A percentile compares a stretch with the other conserved stretches of the same genome.
Evolutionary conservation across 2,797 vertebrate genomes (phyloP).

Genomic region (Diplodus sargus): DNA sequence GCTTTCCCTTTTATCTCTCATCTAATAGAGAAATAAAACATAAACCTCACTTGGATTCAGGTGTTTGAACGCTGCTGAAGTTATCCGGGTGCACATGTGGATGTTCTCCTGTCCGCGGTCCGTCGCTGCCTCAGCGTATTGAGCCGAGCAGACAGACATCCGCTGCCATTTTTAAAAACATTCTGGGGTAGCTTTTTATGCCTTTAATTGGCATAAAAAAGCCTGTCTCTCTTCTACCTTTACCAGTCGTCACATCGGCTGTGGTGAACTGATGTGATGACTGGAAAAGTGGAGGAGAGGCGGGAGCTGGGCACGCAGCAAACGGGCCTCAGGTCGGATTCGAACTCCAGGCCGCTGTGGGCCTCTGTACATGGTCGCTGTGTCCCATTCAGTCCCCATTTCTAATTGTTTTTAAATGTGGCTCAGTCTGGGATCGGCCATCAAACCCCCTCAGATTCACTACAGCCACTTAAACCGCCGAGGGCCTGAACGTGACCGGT

Average conservation of each 20-base stretch:
- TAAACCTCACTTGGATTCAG: background rate
- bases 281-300: too few relatives aligned
- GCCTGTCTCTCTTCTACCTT: too few relatives aligned
- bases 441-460: constrained; percentile 1
- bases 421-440: constrained; percentile 3
- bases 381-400: too few relatives aligned
- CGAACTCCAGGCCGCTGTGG: too few relatives aligned
- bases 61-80: background rate
- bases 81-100: background rate
- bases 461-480: background rate
- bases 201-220: too few relatives aligned
- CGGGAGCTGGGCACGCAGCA: too few relatives aligned
- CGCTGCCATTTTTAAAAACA: background rate
- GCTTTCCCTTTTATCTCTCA: background rate
- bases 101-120: background rate
- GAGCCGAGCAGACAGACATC: background rate
- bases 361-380: too few relatives aligned
- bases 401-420: constrained; percentile 8
- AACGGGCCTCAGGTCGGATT: too few relatives aligned
- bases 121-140: background rate
- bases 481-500: background rate
- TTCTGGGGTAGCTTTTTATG: too few relatives aligned
- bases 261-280: too few relatives aligned
- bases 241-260: too few relatives aligned
- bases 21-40: background rate